Base-by-base conservation (phyloP, 2,797 vertebrate species). In the Apodemus agrarius region DNA sequence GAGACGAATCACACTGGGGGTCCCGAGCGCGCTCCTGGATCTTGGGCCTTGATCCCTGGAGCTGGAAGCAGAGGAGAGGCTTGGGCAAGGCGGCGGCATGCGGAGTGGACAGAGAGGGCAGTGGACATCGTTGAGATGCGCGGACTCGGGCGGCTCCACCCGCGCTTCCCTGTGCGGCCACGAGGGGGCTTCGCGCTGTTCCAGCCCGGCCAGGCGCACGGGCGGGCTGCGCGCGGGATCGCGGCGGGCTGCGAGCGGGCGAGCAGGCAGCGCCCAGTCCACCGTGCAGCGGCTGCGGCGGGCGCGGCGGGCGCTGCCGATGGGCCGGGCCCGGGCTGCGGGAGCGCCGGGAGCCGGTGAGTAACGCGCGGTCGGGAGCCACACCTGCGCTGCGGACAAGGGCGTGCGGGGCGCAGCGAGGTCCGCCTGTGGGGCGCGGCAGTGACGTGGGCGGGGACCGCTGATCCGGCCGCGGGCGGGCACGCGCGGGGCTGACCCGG, bases 331-430 rank as follows among this genome's bases (percentile, higher is more conserved):
- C 82, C 52, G 10, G 89, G 67, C 21, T 21, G 12, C 14, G 3
- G 84, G 79, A 21, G 87, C 49, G 57, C 96, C 37, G 81, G 94
- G 89, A 97, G 80, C 92, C 75, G 88, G 96, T 97, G 96, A 97
- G 97, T 90, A 10, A 72, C 24, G 80, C 34, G 81, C 57, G 49
- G 80, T 40, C 43, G 21, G n/a, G 83, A 17, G 31, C 63, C 34
- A 76, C 92, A 16, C 52, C 81, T 74, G 82, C 21, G 90, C 93
- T 6, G 75, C 74, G 29, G 90, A 49, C 40, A 12, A 6, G 85
- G 67, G 93, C 63, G 90, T 88, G 79, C 37, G 49, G 52, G 69
- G 63, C 46, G 46, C 46, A 10, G 84, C 24, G 19, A 67, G 86
- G 79, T 59, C 34, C 7, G n/a, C 78, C 31, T 37, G 72, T 22